Percentiles rank a stretch among this genome's conserved stretches.
Evolutionary conservation across 2,797 vertebrate species (phyloP).

Genomic region (Petrocephalus sullivani): DNA sequence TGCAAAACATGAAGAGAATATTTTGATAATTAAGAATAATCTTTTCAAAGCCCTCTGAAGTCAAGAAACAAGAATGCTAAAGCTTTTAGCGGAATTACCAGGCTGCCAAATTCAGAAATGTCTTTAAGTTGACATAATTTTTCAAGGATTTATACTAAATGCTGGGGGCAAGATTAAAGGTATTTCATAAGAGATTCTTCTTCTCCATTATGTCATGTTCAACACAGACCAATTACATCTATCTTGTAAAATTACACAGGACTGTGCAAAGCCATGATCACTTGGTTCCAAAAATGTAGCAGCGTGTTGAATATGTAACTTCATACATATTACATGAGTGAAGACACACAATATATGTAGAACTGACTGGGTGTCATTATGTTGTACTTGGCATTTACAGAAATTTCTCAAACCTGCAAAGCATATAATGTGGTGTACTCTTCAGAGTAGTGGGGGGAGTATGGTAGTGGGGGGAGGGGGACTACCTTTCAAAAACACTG

Average conservation of each 20-base stretch:
- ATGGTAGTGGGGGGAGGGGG: background rate
- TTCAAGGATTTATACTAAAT: conserved; percentile 9
- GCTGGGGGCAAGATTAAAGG: conserved; percentile 17
- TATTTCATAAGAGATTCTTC: background rate
- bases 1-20: conserved; percentile 25
- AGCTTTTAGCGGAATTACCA: conserved; percentile 23
- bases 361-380: background rate
- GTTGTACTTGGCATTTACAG: background rate
- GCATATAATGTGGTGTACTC: background rate
- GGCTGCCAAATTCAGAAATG: background rate
- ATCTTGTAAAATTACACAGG: background rate
- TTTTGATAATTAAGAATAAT: conserved; percentile 33
- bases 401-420: background rate
- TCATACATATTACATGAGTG: background rate
- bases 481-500: background rate
- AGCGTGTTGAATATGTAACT: background rate
- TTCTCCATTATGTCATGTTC: conserved; percentile 2
- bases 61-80: conserved; percentile 13
- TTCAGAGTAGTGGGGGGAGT: background rate
- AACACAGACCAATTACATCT: background rate
- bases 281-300: background rate
- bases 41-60: conserved; percentile 22
- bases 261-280: background rate
- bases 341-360: background rate
- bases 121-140: conserved; percentile 13